Percentiles rank a stretch among this genome's conserved stretches.
phyloP scores from a whole-genome alignment of 2,113 vertebrate species.

The Tragelaphus strepsiceros region DNA sequence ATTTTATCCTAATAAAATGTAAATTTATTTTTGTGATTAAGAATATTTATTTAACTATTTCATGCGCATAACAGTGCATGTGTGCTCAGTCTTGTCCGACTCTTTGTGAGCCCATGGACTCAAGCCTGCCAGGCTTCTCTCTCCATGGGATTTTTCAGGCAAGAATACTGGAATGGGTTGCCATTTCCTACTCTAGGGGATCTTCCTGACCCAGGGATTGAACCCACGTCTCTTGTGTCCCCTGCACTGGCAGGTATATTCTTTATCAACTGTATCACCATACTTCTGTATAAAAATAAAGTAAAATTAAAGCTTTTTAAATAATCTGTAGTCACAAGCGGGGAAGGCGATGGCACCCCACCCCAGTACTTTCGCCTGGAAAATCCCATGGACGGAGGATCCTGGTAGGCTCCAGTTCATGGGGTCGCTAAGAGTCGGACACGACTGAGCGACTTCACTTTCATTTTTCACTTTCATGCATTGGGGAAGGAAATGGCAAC shows the following conservation, averaged over 20 bases:
- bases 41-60: not conserved
- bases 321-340: not conserved
- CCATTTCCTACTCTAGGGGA: not conserved
- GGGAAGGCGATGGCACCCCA: no score
- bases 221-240: not conserved
- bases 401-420: no score
- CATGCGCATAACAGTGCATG: not conserved
- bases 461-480: no score
- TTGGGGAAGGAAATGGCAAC: no score
- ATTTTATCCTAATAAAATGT: not conserved
- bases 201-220: not conserved
- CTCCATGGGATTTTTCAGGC: not conserved
- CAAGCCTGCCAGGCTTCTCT: not conserved
- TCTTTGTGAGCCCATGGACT: not conserved
- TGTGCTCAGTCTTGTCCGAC: not conserved
- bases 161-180: not conserved
- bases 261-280: not conserved
- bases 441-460: no score
- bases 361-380: no score
- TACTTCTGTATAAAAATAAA: not conserved
- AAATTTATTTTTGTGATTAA: not conserved
- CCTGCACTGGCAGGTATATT: not conserved
- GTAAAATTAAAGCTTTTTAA: not conserved
- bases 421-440: no score
- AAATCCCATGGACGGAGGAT: no score